A percentile compares a stretch with the other conserved stretches of the same genome.
phyloP scores from a whole-genome alignment of 2,797 vertebrate species.

The Protosalanx chinensis region DNA sequence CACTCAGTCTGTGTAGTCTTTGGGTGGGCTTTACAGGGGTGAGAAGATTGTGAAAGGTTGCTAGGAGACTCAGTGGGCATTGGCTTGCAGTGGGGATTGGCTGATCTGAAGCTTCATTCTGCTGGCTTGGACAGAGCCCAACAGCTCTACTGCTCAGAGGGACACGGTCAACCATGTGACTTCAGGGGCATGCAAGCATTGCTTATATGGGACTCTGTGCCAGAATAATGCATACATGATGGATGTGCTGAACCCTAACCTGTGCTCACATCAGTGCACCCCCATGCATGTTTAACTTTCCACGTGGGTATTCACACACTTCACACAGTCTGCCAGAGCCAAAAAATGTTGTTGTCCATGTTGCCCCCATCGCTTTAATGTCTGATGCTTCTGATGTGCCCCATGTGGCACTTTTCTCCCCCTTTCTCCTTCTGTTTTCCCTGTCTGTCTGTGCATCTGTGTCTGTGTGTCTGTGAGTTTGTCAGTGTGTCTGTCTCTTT shows the following conservation, averaged over 20 bases:
- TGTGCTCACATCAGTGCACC: conserved; percentile 33
- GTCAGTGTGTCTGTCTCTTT: conserved; percentile 14
- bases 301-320: conserved; percentile 15
- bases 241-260: conserved; percentile 52
- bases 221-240: conserved; percentile 47
- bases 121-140: conserved; percentile 42
- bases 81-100: conserved; percentile 29
- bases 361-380: conserved; percentile 63
- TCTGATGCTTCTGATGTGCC: conserved; percentile 24
- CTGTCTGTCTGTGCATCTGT: conserved; percentile 10
- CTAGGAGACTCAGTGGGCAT: conserved; percentile 39
- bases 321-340: conserved; percentile 30
- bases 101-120: conserved; percentile 32
- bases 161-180: conserved; percentile 38
- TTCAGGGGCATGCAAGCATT: conserved; percentile 24
- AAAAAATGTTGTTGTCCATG: conserved; percentile 45
- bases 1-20: conserved; percentile 23
- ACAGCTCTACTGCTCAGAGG: conserved; percentile 29
- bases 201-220: conserved; percentile 35
- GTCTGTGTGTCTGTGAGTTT: background rate
- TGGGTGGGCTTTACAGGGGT: conserved; percentile 23
- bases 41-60: conserved; percentile 39
- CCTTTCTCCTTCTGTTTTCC: conserved; percentile 29
- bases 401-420: background rate
- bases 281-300: conserved; percentile 42